Conservation (phyloP, 2,797 vertebrate genomes). For the Myotis myotis region DNA sequence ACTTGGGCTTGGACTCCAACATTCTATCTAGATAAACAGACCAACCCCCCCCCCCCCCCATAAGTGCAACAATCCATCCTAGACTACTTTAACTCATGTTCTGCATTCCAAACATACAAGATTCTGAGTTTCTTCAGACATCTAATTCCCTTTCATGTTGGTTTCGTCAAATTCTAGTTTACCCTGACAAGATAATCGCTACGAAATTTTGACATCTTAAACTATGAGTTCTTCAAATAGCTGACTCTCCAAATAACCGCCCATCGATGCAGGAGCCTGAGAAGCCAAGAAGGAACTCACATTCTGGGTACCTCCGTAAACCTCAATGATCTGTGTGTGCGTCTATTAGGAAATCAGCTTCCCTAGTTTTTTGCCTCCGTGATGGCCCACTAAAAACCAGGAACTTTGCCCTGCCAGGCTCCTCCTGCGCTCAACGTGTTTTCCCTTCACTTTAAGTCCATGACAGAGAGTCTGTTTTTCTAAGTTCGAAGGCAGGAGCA, state of each 20-base stretch:
- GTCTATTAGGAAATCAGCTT: neutral
- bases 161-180: neutral
- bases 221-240: slow-evolving; percentile 1
- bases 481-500: slow-evolving; percentile 45
- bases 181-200: neutral
- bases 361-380: neutral
- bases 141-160: neutral
- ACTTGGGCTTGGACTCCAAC: neutral
- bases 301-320: neutral
- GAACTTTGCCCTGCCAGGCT: neutral
- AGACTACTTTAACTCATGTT: neutral
- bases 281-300: neutral
- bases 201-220: slow-evolving; percentile 24
- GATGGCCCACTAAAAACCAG: neutral
- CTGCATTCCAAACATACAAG: neutral
- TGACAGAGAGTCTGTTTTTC: neutral
- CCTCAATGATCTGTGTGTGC: neutral
- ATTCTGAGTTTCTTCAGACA: neutral
- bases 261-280: neutral
- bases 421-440: neutral
- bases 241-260: neutral
- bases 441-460: neutral
- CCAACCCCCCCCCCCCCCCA: no score
- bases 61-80: neutral
- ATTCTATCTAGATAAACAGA: neutral